These are phyloP conservation scores for Caenorhabditis wallacei DNA, from an alignment of 2,888 invertebrate species.

Conservation along the genomic window DNA sequence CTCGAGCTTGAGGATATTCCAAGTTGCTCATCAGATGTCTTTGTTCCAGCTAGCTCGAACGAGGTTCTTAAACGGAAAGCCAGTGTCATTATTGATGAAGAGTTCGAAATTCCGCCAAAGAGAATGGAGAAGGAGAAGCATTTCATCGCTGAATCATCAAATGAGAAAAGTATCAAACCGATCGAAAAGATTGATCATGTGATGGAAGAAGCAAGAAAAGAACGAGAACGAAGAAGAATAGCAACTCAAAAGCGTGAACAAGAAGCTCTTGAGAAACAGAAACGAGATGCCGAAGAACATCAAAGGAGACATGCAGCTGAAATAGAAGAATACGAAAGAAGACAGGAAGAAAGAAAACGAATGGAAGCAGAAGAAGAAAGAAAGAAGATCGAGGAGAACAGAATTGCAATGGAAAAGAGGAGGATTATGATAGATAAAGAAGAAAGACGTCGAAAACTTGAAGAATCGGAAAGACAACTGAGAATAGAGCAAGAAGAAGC, in stretches of 20 bases:
- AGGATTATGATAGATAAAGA: background rate
- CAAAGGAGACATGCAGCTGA: background rate
- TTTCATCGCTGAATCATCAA: background rate
- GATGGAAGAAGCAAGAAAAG: background rate
- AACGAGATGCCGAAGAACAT: background rate
- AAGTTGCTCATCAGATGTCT: background rate
- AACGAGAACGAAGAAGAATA: conserved; percentile 1
- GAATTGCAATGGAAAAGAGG: background rate
- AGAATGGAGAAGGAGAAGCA: background rate
- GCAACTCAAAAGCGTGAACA: background rate
- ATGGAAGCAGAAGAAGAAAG: background rate
- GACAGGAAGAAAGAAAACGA: background rate
- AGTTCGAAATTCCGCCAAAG: conserved; percentile 2
- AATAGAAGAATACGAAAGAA: background rate
- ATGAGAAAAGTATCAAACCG: background rate
- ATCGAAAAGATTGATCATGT: background rate
- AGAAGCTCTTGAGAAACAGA: background rate
- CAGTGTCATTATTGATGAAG: background rate
- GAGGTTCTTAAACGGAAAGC: background rate
- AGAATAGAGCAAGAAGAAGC: background rate
- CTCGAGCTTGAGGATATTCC: background rate
- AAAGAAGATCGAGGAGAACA: background rate
- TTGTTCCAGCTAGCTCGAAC: background rate
- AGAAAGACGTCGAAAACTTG: background rate
- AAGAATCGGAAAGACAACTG: conserved; percentile 11